Conservation (phyloP, 2,888 invertebrate genomes). For the Cephus sareptanus region DNA sequence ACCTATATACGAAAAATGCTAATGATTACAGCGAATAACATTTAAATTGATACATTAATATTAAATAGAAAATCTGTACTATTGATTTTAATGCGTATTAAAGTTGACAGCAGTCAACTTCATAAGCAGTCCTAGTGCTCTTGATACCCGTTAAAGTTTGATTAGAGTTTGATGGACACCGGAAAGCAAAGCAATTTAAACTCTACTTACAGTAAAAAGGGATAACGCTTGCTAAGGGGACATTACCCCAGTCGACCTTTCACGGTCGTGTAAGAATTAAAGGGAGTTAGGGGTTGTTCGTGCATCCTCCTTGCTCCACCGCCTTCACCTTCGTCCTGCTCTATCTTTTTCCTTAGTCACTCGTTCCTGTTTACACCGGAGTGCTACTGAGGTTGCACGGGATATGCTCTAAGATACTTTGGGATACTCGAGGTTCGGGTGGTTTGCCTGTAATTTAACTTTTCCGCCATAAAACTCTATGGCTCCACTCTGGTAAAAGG, state of each 20-base stretch:
- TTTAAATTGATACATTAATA: no score
- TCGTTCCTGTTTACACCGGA: no score
- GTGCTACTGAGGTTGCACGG: no score
- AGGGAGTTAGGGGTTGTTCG: neutral
- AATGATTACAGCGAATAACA: no score
- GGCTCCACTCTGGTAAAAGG: neutral
- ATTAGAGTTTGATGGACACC: constrained; percentile 52
- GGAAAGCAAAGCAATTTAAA: constrained; percentile 43
- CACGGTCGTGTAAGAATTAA: neutral
- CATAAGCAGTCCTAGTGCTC: neutral
- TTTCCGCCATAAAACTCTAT: constrained; percentile 39
- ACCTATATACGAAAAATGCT: no score
- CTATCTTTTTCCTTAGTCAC: no score
- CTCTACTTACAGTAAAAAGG: constrained; percentile 26
- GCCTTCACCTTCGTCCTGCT: no score
- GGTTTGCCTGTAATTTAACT: constrained; percentile 42
- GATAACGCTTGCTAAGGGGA: neutral
- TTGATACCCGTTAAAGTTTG: constrained; percentile 50
- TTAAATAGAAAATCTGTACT: no score
- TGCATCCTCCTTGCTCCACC: no score
- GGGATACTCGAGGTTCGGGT: neutral
- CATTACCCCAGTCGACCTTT: neutral
- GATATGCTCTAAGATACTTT: no score
- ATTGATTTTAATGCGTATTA: no score
- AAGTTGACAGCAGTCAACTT: no score